Percentiles rank a stretch among this genome's conserved stretches.
phyloP scores from a whole-genome alignment of 2,888 invertebrate genomes.

The Hypolimnas misippus region DNA sequence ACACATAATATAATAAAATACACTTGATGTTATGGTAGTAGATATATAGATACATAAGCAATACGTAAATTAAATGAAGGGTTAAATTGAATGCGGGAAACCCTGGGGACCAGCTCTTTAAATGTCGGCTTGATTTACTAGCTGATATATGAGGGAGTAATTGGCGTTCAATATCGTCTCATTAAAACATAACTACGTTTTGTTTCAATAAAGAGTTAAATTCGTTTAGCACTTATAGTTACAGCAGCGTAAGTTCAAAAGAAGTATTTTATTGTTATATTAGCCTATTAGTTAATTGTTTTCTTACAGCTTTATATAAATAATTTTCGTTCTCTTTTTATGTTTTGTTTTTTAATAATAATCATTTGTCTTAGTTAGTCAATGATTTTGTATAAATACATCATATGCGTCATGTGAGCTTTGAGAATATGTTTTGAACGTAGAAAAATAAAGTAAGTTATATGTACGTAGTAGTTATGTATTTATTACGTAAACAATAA shows the following conservation, averaged over 20 bases:
- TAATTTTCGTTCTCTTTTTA: too few species aligned
- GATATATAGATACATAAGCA: not conserved
- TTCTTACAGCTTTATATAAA: too few species aligned
- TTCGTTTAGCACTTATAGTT: not conserved
- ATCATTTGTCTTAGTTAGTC: too few species aligned
- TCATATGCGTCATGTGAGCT: too few species aligned
- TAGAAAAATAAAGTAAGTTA: too few species aligned
- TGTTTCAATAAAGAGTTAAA: constrained; percentile 19
- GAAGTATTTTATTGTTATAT: too few species aligned
- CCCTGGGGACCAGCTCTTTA: constrained; percentile 34
- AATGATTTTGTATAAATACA: not conserved
- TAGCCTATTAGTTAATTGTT: too few species aligned
- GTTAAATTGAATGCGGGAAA: constrained; percentile 24
- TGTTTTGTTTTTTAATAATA: too few species aligned
- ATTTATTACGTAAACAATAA: not conserved
- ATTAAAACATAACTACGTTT: constrained; percentile 31
- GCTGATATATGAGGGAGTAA: constrained; percentile 33
- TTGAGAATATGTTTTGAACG: too few species aligned
- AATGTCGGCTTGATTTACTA: constrained; percentile 33
- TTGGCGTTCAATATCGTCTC: constrained; percentile 31
- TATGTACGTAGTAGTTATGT: too few species aligned
- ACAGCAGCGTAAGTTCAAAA: too few species aligned
- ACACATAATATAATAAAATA: too few species aligned
- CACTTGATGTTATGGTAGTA: not conserved
- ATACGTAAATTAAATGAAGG: constrained; percentile 21